These are phyloP conservation scores for Caenorhabditis sulstoni DNA, from an alignment of 2,888 invertebrate genomes.

Conservation along the genomic window DNA sequence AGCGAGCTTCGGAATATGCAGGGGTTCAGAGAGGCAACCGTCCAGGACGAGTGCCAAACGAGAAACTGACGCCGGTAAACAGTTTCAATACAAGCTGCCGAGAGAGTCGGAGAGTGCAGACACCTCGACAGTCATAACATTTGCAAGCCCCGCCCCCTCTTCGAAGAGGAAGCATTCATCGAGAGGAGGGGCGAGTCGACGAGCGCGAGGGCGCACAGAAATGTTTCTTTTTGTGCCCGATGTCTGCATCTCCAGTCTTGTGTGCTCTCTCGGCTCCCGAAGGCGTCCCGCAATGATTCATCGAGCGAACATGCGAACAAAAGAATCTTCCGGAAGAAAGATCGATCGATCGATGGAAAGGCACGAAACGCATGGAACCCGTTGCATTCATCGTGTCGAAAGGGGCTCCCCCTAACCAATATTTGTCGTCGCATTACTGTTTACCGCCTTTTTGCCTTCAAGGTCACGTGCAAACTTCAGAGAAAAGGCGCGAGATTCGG, in stretches of 20 bases:
- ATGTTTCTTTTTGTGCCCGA: conserved; percentile 51
- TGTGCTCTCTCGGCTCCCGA: conserved; percentile 9
- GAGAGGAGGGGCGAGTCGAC: neutral
- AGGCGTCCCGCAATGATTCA: conserved; percentile 36
- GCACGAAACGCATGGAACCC: conserved; percentile 38
- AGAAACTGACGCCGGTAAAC: conserved; percentile 44
- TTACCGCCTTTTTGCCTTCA: conserved; percentile 36
- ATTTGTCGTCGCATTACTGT: conserved; percentile 54
- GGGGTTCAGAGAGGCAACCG: conserved; percentile 30
- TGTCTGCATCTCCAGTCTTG: conserved; percentile 17
- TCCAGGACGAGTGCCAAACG: conserved; percentile 39
- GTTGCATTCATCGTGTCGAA: conserved; percentile 17
- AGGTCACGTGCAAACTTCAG: conserved; percentile 52
- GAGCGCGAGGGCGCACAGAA: conserved; percentile 25
- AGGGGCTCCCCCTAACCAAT: conserved; percentile 12
- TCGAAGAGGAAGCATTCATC: conserved; percentile 3
- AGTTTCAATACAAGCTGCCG: conserved; percentile 41
- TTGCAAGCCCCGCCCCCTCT: conserved; percentile 49
- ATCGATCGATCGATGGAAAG: conserved; percentile 4
- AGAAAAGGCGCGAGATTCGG: conserved; percentile 33
- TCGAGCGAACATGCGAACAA: conserved; percentile 8
- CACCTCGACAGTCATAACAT: conserved; percentile 42
- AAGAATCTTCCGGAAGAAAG: conserved; percentile 19
- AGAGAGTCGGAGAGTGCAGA: conserved; percentile 35
- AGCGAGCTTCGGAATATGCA: conserved; percentile 14